Percentiles rank a stretch among this genome's conserved stretches.
Evolutionary conservation across 92 coral and sea anemone species (phyloP).

Genomic region (Phenganax subtilis): DNA sequence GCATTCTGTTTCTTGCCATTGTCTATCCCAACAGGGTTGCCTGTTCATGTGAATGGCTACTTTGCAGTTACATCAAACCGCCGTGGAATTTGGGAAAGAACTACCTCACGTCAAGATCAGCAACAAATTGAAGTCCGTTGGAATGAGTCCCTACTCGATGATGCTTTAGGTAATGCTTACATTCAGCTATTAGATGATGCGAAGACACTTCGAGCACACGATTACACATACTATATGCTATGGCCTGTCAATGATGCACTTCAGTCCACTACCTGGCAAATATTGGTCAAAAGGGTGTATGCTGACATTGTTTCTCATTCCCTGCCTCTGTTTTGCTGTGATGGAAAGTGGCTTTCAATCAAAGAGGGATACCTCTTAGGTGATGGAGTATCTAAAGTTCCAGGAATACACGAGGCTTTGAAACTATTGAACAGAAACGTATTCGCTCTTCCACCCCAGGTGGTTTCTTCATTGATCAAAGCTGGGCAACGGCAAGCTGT

Average conservation of each 20-base stretch:
- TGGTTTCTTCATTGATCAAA: conserved; percentile 50
- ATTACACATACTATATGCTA: conserved; percentile 54
- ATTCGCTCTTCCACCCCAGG: conserved; percentile 60
- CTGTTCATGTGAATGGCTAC: conserved; percentile 87
- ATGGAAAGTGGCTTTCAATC: conserved; percentile 66
- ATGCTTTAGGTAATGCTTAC: conserved; percentile 82
- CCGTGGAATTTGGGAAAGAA: conserved; percentile 86
- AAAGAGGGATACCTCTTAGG: conserved; percentile 62
- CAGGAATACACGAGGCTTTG: conserved; percentile 58
- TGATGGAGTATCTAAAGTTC: conserved; percentile 55
- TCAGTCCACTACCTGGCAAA: conserved; percentile 71
- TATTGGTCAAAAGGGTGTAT: conserved; percentile 67
- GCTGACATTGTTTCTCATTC: conserved; percentile 51
- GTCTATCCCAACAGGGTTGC: conserved; percentile 80
- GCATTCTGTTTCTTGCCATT: conserved; percentile 80
- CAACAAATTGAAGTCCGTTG: conserved; percentile 73
- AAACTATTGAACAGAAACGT: conserved; percentile 65
- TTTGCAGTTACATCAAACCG: conserved; percentile 90
- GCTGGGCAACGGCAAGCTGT: conserved; percentile 50
- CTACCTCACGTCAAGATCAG: conserved; percentile 58
- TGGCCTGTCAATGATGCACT: conserved; percentile 79
- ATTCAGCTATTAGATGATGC: conserved; percentile 70
- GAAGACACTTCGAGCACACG: conserved; percentile 53
- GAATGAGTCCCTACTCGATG: conserved; percentile 83
- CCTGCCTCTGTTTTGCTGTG: conserved; percentile 60